Base-by-base conservation (phyloP, 2,888 invertebrate genomes). In the Nephrotoma guestfalica region DNA sequence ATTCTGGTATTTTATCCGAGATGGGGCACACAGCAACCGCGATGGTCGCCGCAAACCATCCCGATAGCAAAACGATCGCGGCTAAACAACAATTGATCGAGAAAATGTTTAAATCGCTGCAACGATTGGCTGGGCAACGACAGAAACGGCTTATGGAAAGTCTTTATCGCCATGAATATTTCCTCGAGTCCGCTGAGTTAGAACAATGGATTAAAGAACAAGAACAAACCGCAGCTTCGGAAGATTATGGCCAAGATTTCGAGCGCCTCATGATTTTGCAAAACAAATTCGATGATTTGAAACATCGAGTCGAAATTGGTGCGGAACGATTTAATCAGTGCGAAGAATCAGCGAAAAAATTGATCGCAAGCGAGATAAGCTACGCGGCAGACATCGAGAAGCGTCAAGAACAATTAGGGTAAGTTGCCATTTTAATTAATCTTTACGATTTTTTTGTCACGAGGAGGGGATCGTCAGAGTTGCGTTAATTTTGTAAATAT, bases 171-270 rank as follows among this genome's bases (percentile, higher is more conserved):
- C 97, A 98, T 90, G 98, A 98, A 89, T 98, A 98, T 91, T 94
- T 98, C 90, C 93, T 96, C 0, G 98, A 98, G 91, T 96, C 96
- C 86, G 95, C 95, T 2, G 98, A 98, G 89, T 93, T 98, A 71
- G 97, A 97, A 90, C 94, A 95, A 89, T 98, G 98, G 98, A 97
- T 99, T 86, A 95, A 95, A 88, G 98, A 98, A 89, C 97, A 98
- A 90, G 94, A 96, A 89, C 96, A 96, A 86, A 95, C 96, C 0
- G 98, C 98, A 0, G 95, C 96, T 86, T 96, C 96, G 87, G 98
- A 98, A 89, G 98, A 98, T 90, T 98, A 97, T 89, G 98, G 98
- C 0, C 97, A 97, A 90, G 98, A 99, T 91, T 98, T 96, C 89
- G 97, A 98, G 89, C 98, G 98, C 88, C 89, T 89, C n/a, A 90